Evolutionary conservation across 2,797 vertebrate genomes (phyloP).

Genomic region (Meriones psammophilus): DNA sequence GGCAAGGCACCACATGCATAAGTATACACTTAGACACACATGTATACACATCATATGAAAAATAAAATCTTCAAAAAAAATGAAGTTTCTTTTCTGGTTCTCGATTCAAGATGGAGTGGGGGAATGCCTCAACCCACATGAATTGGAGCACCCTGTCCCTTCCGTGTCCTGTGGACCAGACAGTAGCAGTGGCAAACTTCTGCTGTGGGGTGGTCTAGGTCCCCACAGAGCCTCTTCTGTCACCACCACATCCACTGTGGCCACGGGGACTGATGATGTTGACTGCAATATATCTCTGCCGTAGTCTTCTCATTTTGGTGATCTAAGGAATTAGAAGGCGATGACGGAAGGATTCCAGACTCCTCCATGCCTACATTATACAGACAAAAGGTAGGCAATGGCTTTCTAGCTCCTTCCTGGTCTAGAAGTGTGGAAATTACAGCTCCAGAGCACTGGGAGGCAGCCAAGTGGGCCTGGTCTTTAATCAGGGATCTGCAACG

Average conservation of each 20-base stretch:
- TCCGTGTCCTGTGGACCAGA: background rate
- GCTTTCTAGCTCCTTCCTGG: background rate
- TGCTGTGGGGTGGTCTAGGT: background rate
- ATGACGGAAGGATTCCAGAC: background rate
- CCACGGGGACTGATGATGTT: background rate
- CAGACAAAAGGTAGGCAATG: background rate
- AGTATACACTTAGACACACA: background rate
- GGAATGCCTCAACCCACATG: background rate
- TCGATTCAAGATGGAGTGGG: background rate
- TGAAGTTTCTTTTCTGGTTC: background rate
- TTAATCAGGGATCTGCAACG: background rate
- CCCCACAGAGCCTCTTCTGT: background rate
- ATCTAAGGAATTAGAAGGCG: slow-evolving; percentile 49
- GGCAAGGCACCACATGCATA: background rate
- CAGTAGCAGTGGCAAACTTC: background rate
- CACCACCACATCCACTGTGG: background rate
- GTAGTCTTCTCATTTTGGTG: background rate
- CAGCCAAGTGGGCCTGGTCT: background rate
- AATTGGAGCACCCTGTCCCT: background rate
- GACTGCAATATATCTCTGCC: background rate
- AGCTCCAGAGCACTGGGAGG: background rate
- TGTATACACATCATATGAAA: background rate
- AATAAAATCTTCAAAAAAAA: background rate
- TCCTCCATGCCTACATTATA: rapidly evolving
- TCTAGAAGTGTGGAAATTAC: background rate